These are phyloP conservation scores for Ficedula albicollis DNA, from an alignment of 2,797 vertebrate species.

Conservation along the genomic window DNA sequence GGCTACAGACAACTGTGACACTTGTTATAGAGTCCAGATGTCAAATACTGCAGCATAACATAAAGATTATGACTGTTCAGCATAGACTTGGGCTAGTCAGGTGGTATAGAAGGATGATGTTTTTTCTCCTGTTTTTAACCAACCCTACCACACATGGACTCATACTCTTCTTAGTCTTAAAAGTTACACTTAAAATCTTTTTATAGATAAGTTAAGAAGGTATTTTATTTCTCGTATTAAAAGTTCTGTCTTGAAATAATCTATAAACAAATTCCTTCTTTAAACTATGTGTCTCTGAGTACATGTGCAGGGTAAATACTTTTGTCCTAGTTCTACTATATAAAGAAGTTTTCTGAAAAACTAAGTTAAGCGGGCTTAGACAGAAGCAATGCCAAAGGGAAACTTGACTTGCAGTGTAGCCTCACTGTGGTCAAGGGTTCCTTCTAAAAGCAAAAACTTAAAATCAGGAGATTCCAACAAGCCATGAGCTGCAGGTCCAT, in stretches of 20 bases:
- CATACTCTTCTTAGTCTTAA: neutral
- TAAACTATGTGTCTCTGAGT: neutral
- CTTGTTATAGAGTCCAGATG: neutral
- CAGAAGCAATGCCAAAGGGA: neutral
- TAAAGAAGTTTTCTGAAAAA: neutral
- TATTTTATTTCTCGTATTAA: neutral
- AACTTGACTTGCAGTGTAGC: neutral
- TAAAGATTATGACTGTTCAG: neutral
- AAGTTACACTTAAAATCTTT: neutral
- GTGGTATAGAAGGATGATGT: neutral
- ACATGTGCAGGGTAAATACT: neutral
- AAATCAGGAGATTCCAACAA: neutral
- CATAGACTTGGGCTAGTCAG: neutral
- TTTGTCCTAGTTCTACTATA: neutral
- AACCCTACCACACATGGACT: neutral
- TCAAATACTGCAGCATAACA: neutral
- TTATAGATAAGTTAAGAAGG: neutral
- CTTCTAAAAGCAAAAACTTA: neutral
- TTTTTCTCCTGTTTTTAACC: neutral
- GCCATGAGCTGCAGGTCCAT: accelerated
- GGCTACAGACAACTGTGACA: neutral
- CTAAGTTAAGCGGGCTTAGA: neutral
- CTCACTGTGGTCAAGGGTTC: neutral
- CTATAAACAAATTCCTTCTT: neutral
- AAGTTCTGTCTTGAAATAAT: neutral